These are phyloP conservation scores for Peromyscus aztecus DNA, from an alignment of 2,797 vertebrate genomes.

Conservation along the genomic window DNA sequence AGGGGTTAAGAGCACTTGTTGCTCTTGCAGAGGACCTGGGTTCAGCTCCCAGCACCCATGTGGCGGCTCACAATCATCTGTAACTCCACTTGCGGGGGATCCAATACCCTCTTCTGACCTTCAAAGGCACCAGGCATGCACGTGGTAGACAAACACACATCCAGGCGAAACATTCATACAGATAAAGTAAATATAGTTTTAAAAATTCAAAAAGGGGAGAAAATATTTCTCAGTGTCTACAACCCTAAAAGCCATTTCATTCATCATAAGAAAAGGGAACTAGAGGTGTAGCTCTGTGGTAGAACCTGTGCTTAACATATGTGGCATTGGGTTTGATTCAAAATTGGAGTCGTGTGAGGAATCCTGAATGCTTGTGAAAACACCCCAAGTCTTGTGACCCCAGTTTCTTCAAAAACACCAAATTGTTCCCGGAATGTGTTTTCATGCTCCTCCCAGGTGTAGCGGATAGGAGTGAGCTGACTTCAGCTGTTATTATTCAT, in stretches of 20 bases:
- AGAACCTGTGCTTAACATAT: background rate
- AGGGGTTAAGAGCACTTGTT: background rate
- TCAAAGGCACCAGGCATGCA: background rate
- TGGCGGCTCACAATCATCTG: background rate
- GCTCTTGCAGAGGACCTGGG: background rate
- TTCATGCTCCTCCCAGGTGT: background rate
- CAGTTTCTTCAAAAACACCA: background rate
- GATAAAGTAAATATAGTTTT: background rate
- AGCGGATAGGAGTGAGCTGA: background rate
- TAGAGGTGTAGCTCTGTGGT: background rate
- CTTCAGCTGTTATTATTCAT: background rate
- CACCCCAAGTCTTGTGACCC: background rate
- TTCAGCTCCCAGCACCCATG: background rate
- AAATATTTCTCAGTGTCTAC: background rate
- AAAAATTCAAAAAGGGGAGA: background rate
- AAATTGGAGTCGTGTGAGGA: background rate
- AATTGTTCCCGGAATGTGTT: too few relatives aligned
- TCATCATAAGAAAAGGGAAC: background rate
- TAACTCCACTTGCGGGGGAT: background rate
- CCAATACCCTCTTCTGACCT: background rate
- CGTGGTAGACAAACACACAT: background rate
- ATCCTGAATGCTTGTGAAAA: background rate
- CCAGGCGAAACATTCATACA: background rate
- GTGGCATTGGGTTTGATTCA: background rate
- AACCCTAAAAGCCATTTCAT: constrained; percentile 33